A percentile compares a stretch with the other conserved stretches of the same genome.
phyloP scores from a whole-genome alignment of 2,113 vertebrate species.

The Chelonoidis abingdonii region DNA sequence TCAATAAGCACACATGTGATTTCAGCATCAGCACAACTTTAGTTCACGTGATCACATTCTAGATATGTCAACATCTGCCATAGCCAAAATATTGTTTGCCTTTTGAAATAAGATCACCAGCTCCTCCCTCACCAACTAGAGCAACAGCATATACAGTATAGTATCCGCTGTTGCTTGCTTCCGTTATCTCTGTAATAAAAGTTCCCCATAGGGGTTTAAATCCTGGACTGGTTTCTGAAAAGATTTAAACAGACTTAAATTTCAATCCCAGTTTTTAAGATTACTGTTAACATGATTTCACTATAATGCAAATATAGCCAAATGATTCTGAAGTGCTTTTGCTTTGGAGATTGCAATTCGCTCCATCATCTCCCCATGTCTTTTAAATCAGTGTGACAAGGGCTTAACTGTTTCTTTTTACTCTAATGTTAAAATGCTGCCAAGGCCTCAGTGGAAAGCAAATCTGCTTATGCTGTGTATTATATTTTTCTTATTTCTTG shows the following conservation, averaged over 20 bases:
- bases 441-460: not conserved
- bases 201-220: not conserved
- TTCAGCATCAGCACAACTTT: not conserved
- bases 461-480: constrained; percentile 7
- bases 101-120: not conserved
- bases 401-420: not conserved
- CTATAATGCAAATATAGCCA: not conserved
- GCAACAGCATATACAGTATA: rapidly evolving
- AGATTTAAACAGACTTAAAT: not conserved
- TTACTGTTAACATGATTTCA: not conserved
- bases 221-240: not conserved
- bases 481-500: not conserved
- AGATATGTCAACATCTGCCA: not conserved
- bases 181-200: not conserved
- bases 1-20: not conserved
- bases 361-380: not conserved
- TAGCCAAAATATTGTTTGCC: not conserved
- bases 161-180: rapidly evolving
- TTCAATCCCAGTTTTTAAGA: not conserved
- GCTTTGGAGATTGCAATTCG: not conserved
- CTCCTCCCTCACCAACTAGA: not conserved
- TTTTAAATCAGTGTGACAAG: not conserved
- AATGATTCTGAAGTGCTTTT: not conserved
- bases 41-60: not conserved
- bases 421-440: not conserved